Evolutionary conservation across 2,113 vertebrate species (phyloP).

Genomic region (Falco punctatus): DNA sequence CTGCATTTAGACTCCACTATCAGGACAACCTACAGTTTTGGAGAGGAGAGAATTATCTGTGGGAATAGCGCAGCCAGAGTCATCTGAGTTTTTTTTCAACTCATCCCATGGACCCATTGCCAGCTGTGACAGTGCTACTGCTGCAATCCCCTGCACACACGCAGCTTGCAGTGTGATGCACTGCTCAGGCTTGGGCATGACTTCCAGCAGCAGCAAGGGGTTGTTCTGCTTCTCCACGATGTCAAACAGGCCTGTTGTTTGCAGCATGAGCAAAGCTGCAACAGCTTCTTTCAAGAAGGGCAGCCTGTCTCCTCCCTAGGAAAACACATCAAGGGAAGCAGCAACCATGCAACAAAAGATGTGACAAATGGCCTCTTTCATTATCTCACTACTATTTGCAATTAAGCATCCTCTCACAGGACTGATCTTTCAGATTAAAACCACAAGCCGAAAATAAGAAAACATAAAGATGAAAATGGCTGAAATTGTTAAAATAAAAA

Average conservation of each 20-base stretch:
- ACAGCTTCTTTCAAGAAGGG: background rate
- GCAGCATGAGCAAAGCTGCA: background rate
- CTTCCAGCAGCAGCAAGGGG: background rate
- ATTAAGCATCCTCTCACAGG: conserved; percentile 31
- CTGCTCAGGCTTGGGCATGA: background rate
- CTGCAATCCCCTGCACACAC: background rate
- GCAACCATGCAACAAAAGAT: background rate
- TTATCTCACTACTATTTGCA: conserved; percentile 38
- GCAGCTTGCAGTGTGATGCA: background rate
- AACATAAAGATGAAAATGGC: background rate
- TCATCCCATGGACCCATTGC: background rate
- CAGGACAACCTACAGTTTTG: background rate
- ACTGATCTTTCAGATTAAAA: conserved; percentile 27
- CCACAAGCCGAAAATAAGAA: conserved; percentile 40
- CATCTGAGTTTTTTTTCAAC: background rate
- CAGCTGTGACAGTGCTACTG: background rate
- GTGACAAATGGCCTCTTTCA: background rate
- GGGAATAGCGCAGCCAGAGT: background rate
- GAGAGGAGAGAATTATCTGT: background rate
- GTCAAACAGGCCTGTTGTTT: background rate
- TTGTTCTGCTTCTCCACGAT: background rate
- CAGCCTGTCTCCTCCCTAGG: background rate
- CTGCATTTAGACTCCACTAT: background rate
- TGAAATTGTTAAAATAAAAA: background rate
- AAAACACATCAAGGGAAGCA: background rate